Evolutionary conservation across 2,797 vertebrate species (phyloP).

Genomic region (Oophaga sylvatica): DNA sequence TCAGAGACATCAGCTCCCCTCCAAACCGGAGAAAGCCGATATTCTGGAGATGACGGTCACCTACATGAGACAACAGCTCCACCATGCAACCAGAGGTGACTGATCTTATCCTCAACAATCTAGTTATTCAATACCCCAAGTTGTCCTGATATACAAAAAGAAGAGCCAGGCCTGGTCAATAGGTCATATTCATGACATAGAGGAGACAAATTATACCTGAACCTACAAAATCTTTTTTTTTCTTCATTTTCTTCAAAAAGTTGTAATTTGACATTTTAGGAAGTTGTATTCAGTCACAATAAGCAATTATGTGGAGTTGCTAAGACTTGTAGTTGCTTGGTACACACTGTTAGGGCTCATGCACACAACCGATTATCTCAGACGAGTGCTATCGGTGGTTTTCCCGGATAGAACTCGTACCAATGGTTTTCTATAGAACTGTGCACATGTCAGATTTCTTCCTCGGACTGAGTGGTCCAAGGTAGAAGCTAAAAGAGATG

Average conservation of each 20-base stretch:
- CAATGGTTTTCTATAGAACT: too few species aligned
- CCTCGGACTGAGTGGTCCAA: too few species aligned
- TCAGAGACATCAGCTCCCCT: conserved; percentile 37
- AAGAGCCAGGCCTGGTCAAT: not conserved
- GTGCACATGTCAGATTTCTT: too few species aligned
- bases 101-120: not conserved
- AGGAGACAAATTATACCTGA: not conserved
- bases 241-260: not conserved
- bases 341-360: not conserved
- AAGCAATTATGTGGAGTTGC: not conserved
- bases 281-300: not conserved
- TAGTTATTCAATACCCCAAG: not conserved
- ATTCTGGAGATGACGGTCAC: conserved; percentile 79
- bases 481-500: too few species aligned
- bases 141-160: not conserved
- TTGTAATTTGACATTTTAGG: not conserved
- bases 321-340: not conserved
- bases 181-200: not conserved
- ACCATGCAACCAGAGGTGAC: conserved; percentile 12
- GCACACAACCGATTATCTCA: too few species aligned
- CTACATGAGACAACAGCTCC: conserved; percentile 76
- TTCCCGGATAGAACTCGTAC: too few species aligned
- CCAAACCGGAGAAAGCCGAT: conserved; percentile 53
- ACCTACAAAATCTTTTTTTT: not conserved
- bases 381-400: too few species aligned